These are phyloP conservation scores for Gymnopithys bicolor DNA, from an alignment of 2,797 vertebrate genomes.

Conservation along the genomic window DNA sequence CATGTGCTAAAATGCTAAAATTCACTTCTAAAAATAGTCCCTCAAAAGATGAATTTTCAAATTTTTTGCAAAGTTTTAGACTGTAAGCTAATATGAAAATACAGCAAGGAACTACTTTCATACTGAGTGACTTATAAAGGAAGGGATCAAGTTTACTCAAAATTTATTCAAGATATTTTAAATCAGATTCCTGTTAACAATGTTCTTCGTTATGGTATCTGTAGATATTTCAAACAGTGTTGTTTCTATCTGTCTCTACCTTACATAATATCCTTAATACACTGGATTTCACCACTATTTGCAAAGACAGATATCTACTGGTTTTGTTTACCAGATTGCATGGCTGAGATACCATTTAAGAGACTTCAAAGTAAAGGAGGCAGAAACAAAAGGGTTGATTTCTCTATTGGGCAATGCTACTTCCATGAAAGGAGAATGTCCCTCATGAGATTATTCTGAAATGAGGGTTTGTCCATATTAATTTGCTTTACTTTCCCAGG, in stretches of 20 bases:
- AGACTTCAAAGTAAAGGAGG: conserved; percentile 25
- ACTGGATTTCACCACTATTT: background rate
- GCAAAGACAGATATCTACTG: background rate
- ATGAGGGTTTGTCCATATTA: conserved; percentile 43
- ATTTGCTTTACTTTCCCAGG: conserved; percentile 36
- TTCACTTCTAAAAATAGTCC: background rate
- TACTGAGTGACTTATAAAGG: background rate
- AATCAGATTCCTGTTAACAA: background rate
- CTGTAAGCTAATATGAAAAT: background rate
- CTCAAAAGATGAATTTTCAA: background rate
- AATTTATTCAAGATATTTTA: background rate
- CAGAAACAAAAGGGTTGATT: conserved; percentile 2
- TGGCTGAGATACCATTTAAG: background rate
- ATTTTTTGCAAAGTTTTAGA: background rate
- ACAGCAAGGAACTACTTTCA: background rate
- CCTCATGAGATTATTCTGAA: conserved; percentile 20
- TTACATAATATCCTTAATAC: background rate
- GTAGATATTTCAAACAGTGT: background rate
- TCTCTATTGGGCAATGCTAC: conserved; percentile 20
- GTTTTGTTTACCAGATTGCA: background rate
- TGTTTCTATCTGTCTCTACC: background rate
- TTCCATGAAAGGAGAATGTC: background rate
- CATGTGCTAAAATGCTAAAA: background rate
- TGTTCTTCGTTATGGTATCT: background rate
- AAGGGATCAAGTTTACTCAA: background rate